Conservation (phyloP, 2,888 invertebrate species). For the Periphyllus acericola region DNA sequence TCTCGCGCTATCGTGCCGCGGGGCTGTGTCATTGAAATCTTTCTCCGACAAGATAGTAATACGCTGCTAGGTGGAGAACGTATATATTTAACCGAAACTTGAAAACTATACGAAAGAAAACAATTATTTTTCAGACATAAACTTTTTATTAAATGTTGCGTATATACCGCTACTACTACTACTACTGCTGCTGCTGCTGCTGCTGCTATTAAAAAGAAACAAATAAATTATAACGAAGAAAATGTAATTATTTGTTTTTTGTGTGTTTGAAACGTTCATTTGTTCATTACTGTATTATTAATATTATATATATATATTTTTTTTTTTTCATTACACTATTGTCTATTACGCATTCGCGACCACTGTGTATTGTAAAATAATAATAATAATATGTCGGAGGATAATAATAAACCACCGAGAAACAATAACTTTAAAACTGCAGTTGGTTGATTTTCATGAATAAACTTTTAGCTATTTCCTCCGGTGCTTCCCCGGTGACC, state of each 20-base stretch:
- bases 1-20: constrained; percentile 18
- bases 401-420: background rate
- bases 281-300: background rate
- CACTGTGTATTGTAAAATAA: background rate
- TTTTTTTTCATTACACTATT: background rate
- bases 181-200: too few species aligned
- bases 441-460: background rate
- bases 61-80: background rate
- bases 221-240: constrained; percentile 14
- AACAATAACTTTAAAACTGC: constrained; percentile 8
- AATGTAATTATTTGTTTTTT: constrained; percentile 16
- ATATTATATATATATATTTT: background rate
- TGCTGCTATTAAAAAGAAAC: constrained; percentile 3
- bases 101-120: constrained; percentile 15
- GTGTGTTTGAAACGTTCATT: background rate
- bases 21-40: constrained; percentile 14
- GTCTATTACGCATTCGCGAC: background rate
- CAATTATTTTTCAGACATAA: constrained; percentile 21
- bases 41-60: constrained; percentile 22
- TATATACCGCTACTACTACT: background rate
- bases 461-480: background rate
- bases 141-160: constrained; percentile 21
- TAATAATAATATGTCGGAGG: background rate
- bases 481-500: background rate
- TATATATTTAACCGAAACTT: background rate